Evolutionary conservation across 2,113 vertebrate genomes (phyloP), one percentile per base, ranked within the genome.

Genomic region (Ammodytes dubius): DNA sequence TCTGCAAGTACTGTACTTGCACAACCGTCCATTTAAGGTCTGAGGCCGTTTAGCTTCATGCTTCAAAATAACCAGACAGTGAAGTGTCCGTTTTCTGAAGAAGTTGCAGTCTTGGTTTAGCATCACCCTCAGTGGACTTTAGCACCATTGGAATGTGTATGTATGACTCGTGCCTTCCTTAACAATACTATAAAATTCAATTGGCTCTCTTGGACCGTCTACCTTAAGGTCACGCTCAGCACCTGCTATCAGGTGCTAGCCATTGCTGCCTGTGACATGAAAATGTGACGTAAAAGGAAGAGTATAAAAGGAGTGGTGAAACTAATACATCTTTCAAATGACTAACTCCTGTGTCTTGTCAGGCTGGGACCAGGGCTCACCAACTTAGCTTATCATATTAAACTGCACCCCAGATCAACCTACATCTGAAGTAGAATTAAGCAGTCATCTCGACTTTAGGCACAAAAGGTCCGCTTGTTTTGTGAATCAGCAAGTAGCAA

Each of bases 131-230:
- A 9, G 3, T 58, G 56, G 69, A 82, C 79, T 11, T 88, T 81
- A 67, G 19, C 79, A 59, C 43, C 3, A 69, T 17, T 54, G 5
- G 5, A 43, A 19, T 73, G 4, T 50, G 45, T 66, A 57, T 37
- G 50, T 40, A n/a, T 72, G 80, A 72, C 84, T 87, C 69, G 77
- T 87, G 86, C 42, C 47, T 73, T 6, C 8, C 15, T 45, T 9
- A n/a, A 37, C 69, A 77, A 63, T 58, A 77, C 27, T 27, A 2
- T 27, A 27, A 27, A 50, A 79, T 74, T 47, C 5, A 13, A 70
- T 14, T 6, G 57, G n/a, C 42, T 74, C 12, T 54, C 50, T 50
- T 40, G 6, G 9, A 47, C 45, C 0, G 14, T 58, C 54, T 1
- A 6, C 39, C 45, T 14, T 50, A 56, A 15, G 0, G n/a, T 56